Percentiles rank a stretch among this genome's conserved stretches.
Conservation (phyloP, 2,113 vertebrate species). For the Hipposideros armiger region DNA sequence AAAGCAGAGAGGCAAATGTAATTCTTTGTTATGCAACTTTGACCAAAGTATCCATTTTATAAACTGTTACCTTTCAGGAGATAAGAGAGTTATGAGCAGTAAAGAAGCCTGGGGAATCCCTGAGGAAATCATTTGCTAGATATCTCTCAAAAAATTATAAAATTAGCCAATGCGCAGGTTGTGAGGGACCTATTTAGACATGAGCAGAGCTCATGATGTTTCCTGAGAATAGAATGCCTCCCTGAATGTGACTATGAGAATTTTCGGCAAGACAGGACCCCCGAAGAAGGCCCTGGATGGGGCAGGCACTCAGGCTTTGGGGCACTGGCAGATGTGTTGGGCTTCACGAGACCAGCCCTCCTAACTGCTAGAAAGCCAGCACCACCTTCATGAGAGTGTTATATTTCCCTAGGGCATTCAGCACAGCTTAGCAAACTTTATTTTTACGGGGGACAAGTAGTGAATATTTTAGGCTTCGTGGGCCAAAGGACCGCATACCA, state of each 20-base stretch:
- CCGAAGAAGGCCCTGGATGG: neutral
- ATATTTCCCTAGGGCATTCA: neutral
- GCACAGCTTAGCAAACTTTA: neutral
- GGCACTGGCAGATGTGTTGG: neutral
- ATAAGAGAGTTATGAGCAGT: constrained; percentile 9
- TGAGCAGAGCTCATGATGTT: neutral
- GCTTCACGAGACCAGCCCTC: accelerated
- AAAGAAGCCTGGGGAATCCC: neutral
- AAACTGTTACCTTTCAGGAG: constrained; percentile 29
- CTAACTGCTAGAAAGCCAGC: neutral
- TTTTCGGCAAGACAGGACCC: neutral
- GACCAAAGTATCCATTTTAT: neutral
- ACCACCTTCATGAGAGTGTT: neutral
- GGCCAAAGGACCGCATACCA: neutral
- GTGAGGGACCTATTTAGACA: neutral
- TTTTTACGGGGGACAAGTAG: accelerated
- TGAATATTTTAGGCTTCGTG: neutral
- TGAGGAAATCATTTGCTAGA: neutral
- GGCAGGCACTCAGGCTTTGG: accelerated
- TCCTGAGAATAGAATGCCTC: neutral
- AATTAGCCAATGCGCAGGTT: neutral
- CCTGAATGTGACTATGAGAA: neutral
- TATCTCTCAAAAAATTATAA: neutral
- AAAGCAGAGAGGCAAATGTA: neutral
- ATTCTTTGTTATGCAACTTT: constrained; percentile 25